Percentiles rank a stretch among this genome's conserved stretches.
Evolutionary conservation across 2,113 vertebrate genomes (phyloP).

Genomic region (Fulmarus glacialis): DNA sequence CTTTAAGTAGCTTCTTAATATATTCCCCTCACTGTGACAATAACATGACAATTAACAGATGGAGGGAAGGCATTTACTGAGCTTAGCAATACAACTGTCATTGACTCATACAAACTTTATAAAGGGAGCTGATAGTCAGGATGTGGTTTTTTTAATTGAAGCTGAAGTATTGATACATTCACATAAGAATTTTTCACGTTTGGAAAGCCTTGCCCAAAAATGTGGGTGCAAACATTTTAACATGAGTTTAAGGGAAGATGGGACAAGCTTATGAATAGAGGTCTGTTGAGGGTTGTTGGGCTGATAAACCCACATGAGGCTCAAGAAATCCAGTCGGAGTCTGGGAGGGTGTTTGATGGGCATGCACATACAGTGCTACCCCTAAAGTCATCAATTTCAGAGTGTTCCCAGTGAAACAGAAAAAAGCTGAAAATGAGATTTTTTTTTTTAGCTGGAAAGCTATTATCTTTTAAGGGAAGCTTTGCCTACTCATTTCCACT

Average conservation of each 20-base stretch:
- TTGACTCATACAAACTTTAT: not conserved
- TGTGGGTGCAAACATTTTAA: not conserved
- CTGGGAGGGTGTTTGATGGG: not conserved
- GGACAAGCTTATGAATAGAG: not conserved
- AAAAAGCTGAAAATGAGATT: not conserved
- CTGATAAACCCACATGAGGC: not conserved
- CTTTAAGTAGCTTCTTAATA: not conserved
- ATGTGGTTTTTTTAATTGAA: not conserved
- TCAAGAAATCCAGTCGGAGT: not conserved
- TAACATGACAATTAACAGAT: slow-evolving; percentile 16
- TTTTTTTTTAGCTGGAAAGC: not conserved
- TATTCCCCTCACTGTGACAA: not conserved
- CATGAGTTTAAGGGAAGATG: not conserved
- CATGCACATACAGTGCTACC: rapidly evolving
- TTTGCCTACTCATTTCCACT: not conserved
- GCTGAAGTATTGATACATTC: not conserved
- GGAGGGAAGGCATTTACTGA: not conserved
- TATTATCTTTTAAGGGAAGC: not conserved
- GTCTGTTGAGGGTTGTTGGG: not conserved
- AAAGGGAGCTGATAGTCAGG: not conserved
- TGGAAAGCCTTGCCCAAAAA: not conserved
- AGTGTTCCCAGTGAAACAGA: not conserved
- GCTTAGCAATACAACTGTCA: not conserved
- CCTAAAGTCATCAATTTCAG: not conserved
- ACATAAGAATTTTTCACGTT: not conserved